phyloP scores from a whole-genome alignment of 2,888 invertebrate genomes.

The Agriopis marginaria region DNA sequence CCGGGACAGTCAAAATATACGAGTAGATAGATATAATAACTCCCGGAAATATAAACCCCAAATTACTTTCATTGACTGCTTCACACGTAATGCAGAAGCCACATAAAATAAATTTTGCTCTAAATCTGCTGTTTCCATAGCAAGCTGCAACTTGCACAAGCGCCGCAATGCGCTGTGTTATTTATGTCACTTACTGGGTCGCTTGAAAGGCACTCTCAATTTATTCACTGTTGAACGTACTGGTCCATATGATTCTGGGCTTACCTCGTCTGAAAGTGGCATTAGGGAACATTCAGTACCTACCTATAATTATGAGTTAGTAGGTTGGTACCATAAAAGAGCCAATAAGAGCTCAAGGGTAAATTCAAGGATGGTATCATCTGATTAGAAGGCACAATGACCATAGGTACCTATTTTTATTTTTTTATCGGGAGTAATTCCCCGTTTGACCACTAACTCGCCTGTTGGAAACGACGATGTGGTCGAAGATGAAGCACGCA shows the following conservation, averaged over 20 bases:
- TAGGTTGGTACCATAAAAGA: not conserved
- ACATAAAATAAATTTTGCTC: conserved; percentile 4
- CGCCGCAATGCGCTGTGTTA: conserved; percentile 11
- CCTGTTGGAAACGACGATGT: too few relatives aligned
- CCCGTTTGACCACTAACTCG: too few relatives aligned
- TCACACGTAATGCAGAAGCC: conserved; percentile 14
- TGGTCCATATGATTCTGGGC: conserved; percentile 23
- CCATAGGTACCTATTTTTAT: not conserved
- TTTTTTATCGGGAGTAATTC: too few relatives aligned
- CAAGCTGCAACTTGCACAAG: conserved; percentile 35
- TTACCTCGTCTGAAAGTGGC: conserved; percentile 27
- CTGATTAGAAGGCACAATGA: conserved; percentile 7
- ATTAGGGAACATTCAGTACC: not conserved
- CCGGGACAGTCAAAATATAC: too few relatives aligned
- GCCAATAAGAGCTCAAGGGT: conserved; percentile 5
- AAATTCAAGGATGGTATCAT: conserved; percentile 1
- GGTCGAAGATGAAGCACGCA: too few relatives aligned
- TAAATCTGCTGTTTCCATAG: conserved; percentile 19
- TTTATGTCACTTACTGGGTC: conserved; percentile 41
- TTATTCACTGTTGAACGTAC: conserved; percentile 22
- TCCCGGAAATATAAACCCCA: not conserved
- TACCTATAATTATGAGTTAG: not conserved
- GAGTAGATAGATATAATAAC: too few relatives aligned
- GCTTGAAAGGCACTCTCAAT: conserved; percentile 36
- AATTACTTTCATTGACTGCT: not conserved